Evolutionary conservation across 1,140 invertebrate species (phyloP).

Genomic region (Bathynomus jamesi): DNA sequence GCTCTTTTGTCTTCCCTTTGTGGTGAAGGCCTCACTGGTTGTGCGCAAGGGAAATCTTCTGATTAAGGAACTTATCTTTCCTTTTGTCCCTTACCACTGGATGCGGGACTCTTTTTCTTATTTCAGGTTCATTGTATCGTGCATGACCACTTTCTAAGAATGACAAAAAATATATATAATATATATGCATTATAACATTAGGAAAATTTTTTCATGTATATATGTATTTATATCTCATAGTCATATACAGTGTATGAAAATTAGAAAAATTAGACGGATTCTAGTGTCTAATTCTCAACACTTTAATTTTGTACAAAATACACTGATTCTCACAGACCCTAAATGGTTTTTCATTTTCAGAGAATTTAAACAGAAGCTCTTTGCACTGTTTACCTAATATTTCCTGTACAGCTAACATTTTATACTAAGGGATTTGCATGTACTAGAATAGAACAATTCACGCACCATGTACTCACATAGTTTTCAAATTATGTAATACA

Average conservation of each 20-base stretch:
- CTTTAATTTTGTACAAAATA: too few relatives aligned
- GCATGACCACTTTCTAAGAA: too few relatives aligned
- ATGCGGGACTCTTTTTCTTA: background rate
- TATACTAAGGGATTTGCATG: background rate
- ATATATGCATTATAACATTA: too few relatives aligned
- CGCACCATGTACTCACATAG: background rate
- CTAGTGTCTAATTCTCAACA: too few relatives aligned
- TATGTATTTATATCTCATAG: too few relatives aligned
- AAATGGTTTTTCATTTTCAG: background rate
- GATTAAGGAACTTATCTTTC: background rate
- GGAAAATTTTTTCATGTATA: too few relatives aligned
- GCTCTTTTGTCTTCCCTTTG: background rate
- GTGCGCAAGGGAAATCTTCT: background rate
- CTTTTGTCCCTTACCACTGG: background rate
- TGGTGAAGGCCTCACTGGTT: background rate
- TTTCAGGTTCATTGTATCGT: background rate
- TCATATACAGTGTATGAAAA: too few relatives aligned
- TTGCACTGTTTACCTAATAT: too few relatives aligned
- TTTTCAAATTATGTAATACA: background rate
- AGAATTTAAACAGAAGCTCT: too few relatives aligned
- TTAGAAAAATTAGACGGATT: too few relatives aligned
- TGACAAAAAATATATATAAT: too few relatives aligned
- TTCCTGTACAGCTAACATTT: background rate
- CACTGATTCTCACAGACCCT: background rate
- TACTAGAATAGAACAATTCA: background rate